A percentile compares a stretch with the other conserved stretches of the same genome.
Conservation (phyloP, 2,797 vertebrate genomes). For the Siniperca undulata region DNA sequence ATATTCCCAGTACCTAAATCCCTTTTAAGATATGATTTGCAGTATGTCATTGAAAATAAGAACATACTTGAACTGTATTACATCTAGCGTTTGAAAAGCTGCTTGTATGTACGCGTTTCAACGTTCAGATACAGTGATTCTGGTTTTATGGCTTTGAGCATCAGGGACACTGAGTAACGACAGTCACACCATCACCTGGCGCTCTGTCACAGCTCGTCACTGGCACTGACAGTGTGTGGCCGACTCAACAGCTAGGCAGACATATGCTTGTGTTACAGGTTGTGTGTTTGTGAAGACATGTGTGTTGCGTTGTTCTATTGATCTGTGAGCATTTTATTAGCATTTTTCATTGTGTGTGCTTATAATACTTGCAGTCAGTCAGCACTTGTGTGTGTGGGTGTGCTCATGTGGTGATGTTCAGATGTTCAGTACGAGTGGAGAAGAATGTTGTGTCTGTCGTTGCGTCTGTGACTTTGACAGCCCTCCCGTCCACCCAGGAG, state of each 20-base stretch:
- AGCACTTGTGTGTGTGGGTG: constrained; percentile 18
- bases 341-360: constrained; percentile 4
- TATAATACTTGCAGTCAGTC: constrained; percentile 8
- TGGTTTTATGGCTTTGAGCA: constrained; percentile 52
- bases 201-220: constrained; percentile 60
- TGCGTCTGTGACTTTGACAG: constrained; percentile 64
- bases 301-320: constrained; percentile 18
- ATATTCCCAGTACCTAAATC: neutral
- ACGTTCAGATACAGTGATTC: constrained; percentile 35
- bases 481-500: constrained; percentile 59
- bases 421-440: constrained; percentile 36
- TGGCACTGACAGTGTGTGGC: constrained; percentile 54
- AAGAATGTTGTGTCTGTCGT: constrained; percentile 51
- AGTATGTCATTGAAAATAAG: neutral
- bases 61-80: neutral
- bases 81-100: neutral
- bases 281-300: constrained; percentile 28
- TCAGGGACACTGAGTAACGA: constrained; percentile 68
- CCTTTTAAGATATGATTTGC: neutral
- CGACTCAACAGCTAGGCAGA: constrained; percentile 39
- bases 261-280: constrained; percentile 39
- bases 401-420: constrained; percentile 39
- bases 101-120: constrained; percentile 23
- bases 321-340: constrained; percentile 25
- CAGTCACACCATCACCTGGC: constrained; percentile 57